These are phyloP conservation scores for Phrynocephalus versicolor DNA, from an alignment of 2,113 vertebrate species.

Conservation along the genomic window DNA sequence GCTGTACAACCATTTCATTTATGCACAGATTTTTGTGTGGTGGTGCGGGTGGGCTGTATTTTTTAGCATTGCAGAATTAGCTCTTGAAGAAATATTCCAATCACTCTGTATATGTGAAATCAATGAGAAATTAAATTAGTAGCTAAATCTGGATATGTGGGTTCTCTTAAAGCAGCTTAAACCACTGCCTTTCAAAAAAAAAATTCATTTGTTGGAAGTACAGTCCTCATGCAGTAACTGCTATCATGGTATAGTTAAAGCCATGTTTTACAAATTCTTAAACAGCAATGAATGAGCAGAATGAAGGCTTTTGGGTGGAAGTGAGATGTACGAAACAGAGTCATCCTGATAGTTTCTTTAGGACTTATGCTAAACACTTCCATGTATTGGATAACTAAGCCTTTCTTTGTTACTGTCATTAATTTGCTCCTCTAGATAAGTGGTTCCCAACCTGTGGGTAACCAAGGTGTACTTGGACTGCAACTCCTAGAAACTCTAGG, in stretches of 20 bases:
- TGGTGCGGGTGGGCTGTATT: accelerated
- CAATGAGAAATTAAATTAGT: slow-evolving; percentile 20
- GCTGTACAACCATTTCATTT: background rate
- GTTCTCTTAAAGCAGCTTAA: background rate
- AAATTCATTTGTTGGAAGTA: slow-evolving; percentile 17
- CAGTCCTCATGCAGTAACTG: background rate
- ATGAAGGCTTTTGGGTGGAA: background rate
- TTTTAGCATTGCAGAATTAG: background rate
- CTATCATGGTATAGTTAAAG: slow-evolving; percentile 5
- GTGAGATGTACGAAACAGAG: background rate
- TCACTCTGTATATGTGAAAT: background rate
- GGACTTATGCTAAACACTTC: slow-evolving; percentile 3
- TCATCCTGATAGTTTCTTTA: background rate
- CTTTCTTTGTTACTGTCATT: background rate
- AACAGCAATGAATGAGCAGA: background rate
- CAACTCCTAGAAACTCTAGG: no score
- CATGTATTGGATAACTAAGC: background rate
- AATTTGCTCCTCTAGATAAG: background rate
- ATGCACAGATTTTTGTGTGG: background rate
- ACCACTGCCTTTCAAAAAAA: slow-evolving; percentile 9
- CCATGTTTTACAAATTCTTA: background rate
- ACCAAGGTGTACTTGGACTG: no score
- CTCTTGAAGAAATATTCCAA: slow-evolving; percentile 25
- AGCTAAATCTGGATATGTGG: background rate
- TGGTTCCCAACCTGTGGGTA: no score